phyloP scores from a whole-genome alignment of 2,797 vertebrate species.

The Botia almorhae region DNA sequence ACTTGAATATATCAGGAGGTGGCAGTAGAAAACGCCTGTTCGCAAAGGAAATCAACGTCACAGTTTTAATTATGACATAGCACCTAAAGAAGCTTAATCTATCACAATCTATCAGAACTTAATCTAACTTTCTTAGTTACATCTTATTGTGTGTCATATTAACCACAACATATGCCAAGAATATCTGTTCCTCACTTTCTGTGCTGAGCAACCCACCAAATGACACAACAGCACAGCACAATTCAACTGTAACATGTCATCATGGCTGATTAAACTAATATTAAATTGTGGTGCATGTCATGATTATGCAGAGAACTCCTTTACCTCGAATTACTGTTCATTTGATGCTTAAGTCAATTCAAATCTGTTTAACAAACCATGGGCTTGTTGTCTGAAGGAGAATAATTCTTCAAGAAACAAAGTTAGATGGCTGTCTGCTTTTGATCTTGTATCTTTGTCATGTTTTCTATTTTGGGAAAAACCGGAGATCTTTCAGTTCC shows the following conservation, averaged over 20 bases:
- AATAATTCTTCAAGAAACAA: too few relatives aligned
- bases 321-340: constrained; percentile 15
- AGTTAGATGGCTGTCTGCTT: too few relatives aligned
- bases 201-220: constrained; percentile 22
- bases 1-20: constrained; percentile 18
- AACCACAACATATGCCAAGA: constrained; percentile 36
- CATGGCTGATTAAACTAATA: constrained; percentile 22
- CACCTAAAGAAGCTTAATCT: too few relatives aligned
- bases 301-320: constrained; percentile 28
- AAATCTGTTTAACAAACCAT: not conserved
- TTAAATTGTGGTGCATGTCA: not conserved
- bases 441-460: not conserved
- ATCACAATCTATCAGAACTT: too few relatives aligned
- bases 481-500: not conserved
- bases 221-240: not conserved
- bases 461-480: not conserved
- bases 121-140: too few relatives aligned
- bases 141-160: constrained; percentile 36
- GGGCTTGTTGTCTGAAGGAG: too few relatives aligned
- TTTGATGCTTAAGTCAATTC: not conserved
- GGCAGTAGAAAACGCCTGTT: constrained; percentile 18
- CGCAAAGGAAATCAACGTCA: too few relatives aligned
- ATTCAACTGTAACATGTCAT: not conserved
- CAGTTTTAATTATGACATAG: too few relatives aligned
- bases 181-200: not conserved